A percentile compares a stretch with the other conserved stretches of the same genome.
Evolutionary conservation across 37 sponge, comb jelly and placozoan species (phyloP).

Genomic region (Oscarella lobularis): DNA sequence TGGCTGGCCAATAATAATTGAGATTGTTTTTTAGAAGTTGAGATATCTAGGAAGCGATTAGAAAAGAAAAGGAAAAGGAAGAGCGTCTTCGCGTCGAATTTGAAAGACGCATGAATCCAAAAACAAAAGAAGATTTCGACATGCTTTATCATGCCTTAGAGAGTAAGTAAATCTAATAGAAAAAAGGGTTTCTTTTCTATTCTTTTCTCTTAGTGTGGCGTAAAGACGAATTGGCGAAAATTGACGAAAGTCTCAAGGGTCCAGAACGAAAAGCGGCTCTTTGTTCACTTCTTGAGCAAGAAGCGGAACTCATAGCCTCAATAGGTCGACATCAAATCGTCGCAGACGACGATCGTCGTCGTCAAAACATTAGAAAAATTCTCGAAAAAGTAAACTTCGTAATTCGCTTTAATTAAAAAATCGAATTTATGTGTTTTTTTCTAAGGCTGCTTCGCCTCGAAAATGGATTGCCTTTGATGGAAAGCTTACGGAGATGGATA

Average conservation of each 20-base stretch:
- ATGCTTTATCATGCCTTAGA: conserved; percentile 83
- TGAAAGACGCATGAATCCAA: conserved; percentile 75
- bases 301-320: conserved; percentile 88
- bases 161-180: conserved; percentile 22
- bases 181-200: background rate
- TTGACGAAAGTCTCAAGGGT: conserved; percentile 54
- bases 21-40: background rate
- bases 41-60: conserved; percentile 12
- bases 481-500: conserved; percentile 62
- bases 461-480: conserved; percentile 84
- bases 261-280: conserved; percentile 92
- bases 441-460: conserved; percentile 67
- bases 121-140: conserved; percentile 84
- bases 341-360: conserved; percentile 51
- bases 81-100: conserved; percentile 55
- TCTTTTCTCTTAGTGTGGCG: conserved; percentile 58
- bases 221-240: conserved; percentile 56
- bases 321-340: conserved; percentile 61
- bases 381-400: no score
- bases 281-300: conserved; percentile 78
- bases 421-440: no score
- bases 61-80: conserved; percentile 53
- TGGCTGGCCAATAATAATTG: background rate
- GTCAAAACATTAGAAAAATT: no score
- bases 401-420: no score